Conservation (phyloP, 1,140 invertebrate species). For the Piezodorus guildinii region DNA sequence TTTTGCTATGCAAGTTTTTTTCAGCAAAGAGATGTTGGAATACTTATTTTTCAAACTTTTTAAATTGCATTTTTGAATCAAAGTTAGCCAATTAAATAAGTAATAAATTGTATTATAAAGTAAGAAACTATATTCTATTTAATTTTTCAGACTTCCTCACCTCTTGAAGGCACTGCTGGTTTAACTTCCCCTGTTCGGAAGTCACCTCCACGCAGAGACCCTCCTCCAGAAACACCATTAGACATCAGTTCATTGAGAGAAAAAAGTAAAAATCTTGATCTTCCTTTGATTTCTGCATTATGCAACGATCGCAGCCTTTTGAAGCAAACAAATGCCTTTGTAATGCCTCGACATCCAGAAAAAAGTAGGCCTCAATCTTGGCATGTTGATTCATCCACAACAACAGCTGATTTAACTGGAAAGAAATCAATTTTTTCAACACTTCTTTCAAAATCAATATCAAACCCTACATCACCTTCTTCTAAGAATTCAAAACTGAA, state of each 20-base stretch:
- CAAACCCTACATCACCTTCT: conserved; percentile 18
- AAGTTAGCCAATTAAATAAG: too few relatives aligned
- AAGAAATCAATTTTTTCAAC: conserved; percentile 27
- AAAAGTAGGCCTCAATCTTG: conserved; percentile 26
- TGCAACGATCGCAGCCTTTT: conserved; percentile 77
- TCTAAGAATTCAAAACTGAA: conserved; percentile 33
- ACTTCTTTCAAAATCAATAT: conserved; percentile 24
- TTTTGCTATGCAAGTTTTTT: too few relatives aligned
- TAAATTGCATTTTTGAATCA: too few relatives aligned
- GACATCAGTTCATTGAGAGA: conserved; percentile 71
- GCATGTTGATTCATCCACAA: conserved; percentile 27
- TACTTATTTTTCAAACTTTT: too few relatives aligned
- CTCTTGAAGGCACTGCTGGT: conserved; percentile 4
- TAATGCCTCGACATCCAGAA: conserved; percentile 63
- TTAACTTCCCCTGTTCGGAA: conserved; percentile 3
- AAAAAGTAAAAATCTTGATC: conserved; percentile 74
- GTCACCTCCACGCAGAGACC: conserved; percentile 2
- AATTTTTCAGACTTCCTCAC: too few relatives aligned
- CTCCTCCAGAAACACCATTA: conserved; percentile 38
- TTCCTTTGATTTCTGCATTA: conserved; percentile 76
- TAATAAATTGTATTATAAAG: too few relatives aligned
- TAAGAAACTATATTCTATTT: too few relatives aligned
- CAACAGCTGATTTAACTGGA: conserved; percentile 1
- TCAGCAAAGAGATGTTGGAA: too few relatives aligned
- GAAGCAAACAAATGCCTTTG: conserved; percentile 74